Conservation (phyloP, 2,113 vertebrate species). For the Theristicus caerulescens region DNA sequence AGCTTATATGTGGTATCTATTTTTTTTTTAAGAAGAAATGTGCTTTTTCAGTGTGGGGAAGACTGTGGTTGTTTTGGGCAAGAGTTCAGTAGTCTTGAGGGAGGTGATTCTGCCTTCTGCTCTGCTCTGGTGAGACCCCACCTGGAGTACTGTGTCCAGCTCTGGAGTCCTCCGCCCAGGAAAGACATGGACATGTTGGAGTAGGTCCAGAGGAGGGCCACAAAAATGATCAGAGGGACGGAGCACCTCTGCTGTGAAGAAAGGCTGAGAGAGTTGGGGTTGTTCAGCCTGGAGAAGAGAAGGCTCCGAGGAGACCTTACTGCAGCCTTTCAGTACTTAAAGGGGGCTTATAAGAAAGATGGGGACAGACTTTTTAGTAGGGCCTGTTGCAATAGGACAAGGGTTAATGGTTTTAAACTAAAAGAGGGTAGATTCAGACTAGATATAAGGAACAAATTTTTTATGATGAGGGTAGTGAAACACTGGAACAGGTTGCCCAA, state of each 20-base stretch:
- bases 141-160: neutral
- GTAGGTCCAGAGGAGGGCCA: neutral
- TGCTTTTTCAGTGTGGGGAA: neutral
- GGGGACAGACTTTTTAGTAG: neutral
- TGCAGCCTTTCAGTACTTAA: neutral
- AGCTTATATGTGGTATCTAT: neutral
- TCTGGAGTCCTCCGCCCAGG: neutral
- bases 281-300: neutral
- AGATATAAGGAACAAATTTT: neutral
- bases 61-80: neutral
- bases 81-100: neutral
- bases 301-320: neutral
- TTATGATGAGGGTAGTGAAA: accelerated
- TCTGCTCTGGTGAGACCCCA: neutral
- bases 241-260: neutral
- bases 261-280: neutral
- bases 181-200: neutral
- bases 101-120: neutral
- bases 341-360: neutral
- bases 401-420: neutral
- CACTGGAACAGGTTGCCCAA: neutral
- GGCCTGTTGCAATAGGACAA: accelerated
- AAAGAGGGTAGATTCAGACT: neutral
- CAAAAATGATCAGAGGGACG: accelerated
- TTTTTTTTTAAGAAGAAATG: neutral